Conservation (phyloP, 2,113 vertebrate species). For the Psettodes erumei region DNA sequence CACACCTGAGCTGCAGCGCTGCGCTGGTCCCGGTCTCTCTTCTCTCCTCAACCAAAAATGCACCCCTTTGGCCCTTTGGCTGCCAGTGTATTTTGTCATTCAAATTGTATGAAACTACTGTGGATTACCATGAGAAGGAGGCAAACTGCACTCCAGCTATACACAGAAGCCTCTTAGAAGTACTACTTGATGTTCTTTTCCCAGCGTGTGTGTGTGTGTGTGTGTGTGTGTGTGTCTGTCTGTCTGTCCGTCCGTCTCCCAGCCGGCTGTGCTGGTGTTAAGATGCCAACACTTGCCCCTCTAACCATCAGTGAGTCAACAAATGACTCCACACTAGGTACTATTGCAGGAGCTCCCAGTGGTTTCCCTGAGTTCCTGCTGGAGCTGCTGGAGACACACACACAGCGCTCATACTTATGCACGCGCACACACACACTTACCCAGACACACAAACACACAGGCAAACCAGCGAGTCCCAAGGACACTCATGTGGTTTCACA, state of each 20-base stretch:
- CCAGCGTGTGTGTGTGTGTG: slow-evolving; percentile 22
- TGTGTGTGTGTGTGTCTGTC: slow-evolving; percentile 20
- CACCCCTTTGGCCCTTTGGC: slow-evolving; percentile 40
- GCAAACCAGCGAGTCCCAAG: slow-evolving; percentile 63
- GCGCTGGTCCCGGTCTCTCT: slow-evolving; percentile 33
- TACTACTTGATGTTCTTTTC: slow-evolving; percentile 49
- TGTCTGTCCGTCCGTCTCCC: slow-evolving; percentile 27
- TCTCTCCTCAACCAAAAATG: slow-evolving; percentile 36
- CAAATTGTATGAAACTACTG: slow-evolving; percentile 73
- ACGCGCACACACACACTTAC: slow-evolving; percentile 30
- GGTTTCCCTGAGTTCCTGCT: slow-evolving; percentile 70
- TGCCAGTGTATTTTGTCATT: slow-evolving; percentile 71
- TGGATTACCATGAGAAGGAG: slow-evolving; percentile 56
- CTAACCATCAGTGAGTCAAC: slow-evolving; percentile 77
- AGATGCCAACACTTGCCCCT: slow-evolving; percentile 71
- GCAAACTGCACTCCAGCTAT: slow-evolving; percentile 50
- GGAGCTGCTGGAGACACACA: slow-evolving; percentile 60
- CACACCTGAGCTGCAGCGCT: slow-evolving; percentile 53
- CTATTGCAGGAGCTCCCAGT: slow-evolving; percentile 70
- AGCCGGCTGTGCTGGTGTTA: slow-evolving; percentile 49
- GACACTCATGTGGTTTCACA: slow-evolving; percentile 76
- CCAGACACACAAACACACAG: slow-evolving; percentile 34
- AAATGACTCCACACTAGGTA: slow-evolving; percentile 64
- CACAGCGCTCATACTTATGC: slow-evolving; percentile 41
- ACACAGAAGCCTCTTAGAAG: slow-evolving; percentile 56